Evolutionary conservation across 2,888 invertebrate genomes (phyloP).

Genomic region (Diaphora mendica): DNA sequence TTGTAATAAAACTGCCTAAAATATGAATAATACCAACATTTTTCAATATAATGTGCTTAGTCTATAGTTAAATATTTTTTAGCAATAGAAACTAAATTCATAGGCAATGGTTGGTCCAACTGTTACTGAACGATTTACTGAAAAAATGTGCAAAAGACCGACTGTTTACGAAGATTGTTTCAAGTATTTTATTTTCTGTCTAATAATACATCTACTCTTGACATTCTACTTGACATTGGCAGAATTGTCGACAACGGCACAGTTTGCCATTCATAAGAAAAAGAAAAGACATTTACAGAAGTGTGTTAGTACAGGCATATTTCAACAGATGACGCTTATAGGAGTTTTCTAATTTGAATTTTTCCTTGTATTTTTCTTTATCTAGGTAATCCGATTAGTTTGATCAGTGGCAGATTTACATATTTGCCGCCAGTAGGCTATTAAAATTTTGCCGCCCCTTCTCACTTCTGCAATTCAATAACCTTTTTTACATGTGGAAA

Average conservation of each 20-base stretch:
- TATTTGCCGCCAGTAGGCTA: too few species aligned
- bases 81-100: background rate
- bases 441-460: too few species aligned
- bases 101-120: background rate
- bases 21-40: background rate
- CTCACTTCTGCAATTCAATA: too few species aligned
- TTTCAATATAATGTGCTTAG: background rate
- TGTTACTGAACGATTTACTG: background rate
- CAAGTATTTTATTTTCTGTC: too few species aligned
- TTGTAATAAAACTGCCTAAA: background rate
- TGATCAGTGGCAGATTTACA: too few species aligned
- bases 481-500: too few species aligned
- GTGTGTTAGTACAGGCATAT: background rate
- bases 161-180: background rate
- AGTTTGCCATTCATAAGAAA: too few species aligned
- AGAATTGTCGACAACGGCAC: too few species aligned
- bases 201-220: too few species aligned
- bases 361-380: background rate
- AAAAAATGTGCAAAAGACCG: background rate
- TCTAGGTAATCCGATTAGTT: too few species aligned
- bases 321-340: background rate
- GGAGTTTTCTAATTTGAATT: background rate
- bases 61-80: background rate
- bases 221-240: too few species aligned
- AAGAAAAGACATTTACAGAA: background rate